Percentiles rank a stretch among this genome's conserved stretches.
Evolutionary conservation across 1,140 invertebrate genomes (phyloP).

Genomic region (Bombus haemorrhoidalis): DNA sequence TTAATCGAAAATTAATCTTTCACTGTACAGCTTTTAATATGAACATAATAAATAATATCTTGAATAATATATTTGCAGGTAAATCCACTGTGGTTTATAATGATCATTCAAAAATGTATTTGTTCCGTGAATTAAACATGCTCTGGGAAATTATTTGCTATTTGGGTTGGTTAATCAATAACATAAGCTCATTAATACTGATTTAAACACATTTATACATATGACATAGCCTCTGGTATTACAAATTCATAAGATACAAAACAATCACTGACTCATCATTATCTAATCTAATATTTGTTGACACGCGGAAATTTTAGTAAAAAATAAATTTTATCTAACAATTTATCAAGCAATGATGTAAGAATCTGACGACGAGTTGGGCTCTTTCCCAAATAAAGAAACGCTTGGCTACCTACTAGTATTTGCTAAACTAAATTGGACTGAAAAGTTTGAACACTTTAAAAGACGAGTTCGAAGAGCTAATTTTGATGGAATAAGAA

Average conservation of each 20-base stretch:
- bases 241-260: background rate
- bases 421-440: constrained; percentile 20
- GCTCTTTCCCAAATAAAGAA: background rate
- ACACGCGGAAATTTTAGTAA: background rate
- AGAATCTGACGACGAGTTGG: background rate
- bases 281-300: background rate
- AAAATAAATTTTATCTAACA: background rate
- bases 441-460: background rate
- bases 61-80: background rate
- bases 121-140: background rate
- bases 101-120: background rate
- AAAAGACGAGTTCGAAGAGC: background rate
- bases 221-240: no score
- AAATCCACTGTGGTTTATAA: background rate
- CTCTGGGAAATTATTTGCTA: background rate
- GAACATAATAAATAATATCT: background rate
- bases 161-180: background rate
- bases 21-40: no score
- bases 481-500: background rate
- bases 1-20: no score
- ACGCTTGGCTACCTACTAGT: background rate
- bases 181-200: background rate
- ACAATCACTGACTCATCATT: background rate
- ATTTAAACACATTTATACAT: background rate
- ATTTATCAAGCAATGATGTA: background rate